These are phyloP conservation scores for Eilema caniola DNA, from an alignment of 2,888 invertebrate genomes.

Conservation along the genomic window DNA sequence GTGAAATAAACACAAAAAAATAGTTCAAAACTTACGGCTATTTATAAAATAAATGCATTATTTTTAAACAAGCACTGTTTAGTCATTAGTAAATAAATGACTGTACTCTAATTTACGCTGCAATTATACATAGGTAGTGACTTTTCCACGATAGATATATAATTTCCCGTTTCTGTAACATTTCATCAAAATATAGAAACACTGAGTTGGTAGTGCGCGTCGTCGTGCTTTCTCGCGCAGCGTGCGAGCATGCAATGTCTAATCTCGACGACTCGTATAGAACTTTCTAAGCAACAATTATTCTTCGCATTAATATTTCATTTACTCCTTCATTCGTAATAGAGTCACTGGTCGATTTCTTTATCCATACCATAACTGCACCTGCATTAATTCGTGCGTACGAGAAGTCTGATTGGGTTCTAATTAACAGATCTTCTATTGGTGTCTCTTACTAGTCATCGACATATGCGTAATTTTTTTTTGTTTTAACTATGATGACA, in stretches of 20 bases:
- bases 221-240: slow-evolving; percentile 84
- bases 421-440: slow-evolving; percentile 19
- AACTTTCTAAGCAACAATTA: slow-evolving; percentile 87
- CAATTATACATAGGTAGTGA: background rate
- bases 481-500: slow-evolving; percentile 50
- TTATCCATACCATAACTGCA: slow-evolving; percentile 43
- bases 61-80: background rate
- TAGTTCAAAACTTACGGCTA: background rate
- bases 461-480: slow-evolving; percentile 35
- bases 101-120: background rate
- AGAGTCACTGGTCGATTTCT: slow-evolving; percentile 58
- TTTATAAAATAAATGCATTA: background rate
- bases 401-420: slow-evolving; percentile 22
- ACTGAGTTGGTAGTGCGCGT: slow-evolving; percentile 46
- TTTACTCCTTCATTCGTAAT: slow-evolving; percentile 73
- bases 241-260: slow-evolving; percentile 85
- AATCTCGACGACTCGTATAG: slow-evolving; percentile 77
- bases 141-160: slow-evolving; percentile 16
- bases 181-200: slow-evolving; percentile 26
- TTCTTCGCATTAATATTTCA: slow-evolving; percentile 85
- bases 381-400: slow-evolving; percentile 14
- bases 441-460: slow-evolving; percentile 24
- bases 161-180: slow-evolving; percentile 13
- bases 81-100: background rate
- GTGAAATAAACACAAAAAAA: background rate